Base-by-base conservation (phyloP, 2,113 vertebrate species). In the Thamnaconus septentrionalis region DNA sequence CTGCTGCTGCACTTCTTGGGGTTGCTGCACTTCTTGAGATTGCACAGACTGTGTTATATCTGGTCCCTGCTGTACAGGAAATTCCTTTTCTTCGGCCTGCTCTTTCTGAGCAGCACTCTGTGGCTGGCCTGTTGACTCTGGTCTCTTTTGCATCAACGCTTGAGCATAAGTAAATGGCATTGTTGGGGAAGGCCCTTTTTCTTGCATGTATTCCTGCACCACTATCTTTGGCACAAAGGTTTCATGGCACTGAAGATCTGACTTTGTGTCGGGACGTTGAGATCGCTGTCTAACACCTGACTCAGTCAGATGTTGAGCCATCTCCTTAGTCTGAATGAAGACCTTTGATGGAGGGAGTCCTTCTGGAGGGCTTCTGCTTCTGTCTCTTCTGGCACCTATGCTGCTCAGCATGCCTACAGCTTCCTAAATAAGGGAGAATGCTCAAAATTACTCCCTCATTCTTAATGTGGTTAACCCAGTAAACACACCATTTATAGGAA, bases 371-470 rank as follows among this genome's bases (percentile, higher is more conserved):
- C 90, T 92, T 73, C 82, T 80, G 53, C 92, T 91, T 79, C 80
- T 60, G 51, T 91, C 89, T 79, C 87, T 82, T 55, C 87, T 81
- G 58, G 87, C 56, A 47, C 91, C 91, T 59, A 93, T 61, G 58
- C 90, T 91, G 74, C 91, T 93, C 12, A 93, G 83, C 91, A 92
- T 75, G 7, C 91, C 90, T 7, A 92, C 81, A 4, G 73, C 87
- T 63, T 93, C 91, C 92, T 93, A 67, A 7, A 83, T 59, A 68
- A 31, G 1, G 46, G 76, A 66, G 53, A 3, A 56, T 4, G 68
- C 18, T 10, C 39, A 50, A n/a, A 3, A n/a, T 3, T 50, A 50
- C 48, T n/a, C 6, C 9, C 48, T 11, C 8, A n/a, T 50, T 50
- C 48, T 31, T 31, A 31, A 31, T 31, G 18, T 7, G 8, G 7